These are phyloP conservation scores for chimpanzee (Pan troglodytes) DNA, from an alignment of 2,113 vertebrate genomes.

Conservation along the genomic window DNA sequence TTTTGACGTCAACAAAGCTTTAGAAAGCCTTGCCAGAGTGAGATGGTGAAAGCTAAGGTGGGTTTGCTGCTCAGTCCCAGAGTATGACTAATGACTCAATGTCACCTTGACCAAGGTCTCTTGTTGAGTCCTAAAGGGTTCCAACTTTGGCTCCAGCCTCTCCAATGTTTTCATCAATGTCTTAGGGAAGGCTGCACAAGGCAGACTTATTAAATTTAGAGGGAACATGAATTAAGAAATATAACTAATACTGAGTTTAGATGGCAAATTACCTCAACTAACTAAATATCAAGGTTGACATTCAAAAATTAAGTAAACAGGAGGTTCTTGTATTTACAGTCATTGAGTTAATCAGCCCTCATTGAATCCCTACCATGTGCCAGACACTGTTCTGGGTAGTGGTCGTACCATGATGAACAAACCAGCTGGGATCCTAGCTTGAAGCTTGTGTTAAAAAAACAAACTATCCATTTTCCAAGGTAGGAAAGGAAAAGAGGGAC, in stretches of 20 bases:
- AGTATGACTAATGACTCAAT: not conserved
- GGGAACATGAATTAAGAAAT: slow-evolving; percentile 45
- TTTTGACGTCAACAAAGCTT: slow-evolving; percentile 32
- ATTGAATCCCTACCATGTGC: not conserved
- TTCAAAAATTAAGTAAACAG: slow-evolving; percentile 59
- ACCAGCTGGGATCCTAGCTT: not conserved
- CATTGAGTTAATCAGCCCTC: not conserved
- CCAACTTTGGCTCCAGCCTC: slow-evolving; percentile 39
- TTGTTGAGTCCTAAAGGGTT: not conserved
- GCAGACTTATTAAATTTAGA: slow-evolving; percentile 61
- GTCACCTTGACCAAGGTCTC: not conserved
- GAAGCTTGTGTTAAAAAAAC: not conserved
- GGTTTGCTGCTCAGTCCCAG: not conserved
- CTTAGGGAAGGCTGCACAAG: slow-evolving; percentile 34
- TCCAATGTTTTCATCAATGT: not conserved
- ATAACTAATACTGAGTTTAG: slow-evolving; percentile 41
- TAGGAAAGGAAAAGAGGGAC: not conserved
- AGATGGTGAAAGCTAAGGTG: not conserved
- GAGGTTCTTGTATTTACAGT: not conserved
- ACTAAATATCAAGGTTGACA: slow-evolving; percentile 52
- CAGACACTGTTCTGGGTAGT: not conserved
- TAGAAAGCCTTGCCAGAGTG: not conserved
- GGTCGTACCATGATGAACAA: not conserved
- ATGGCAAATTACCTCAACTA: slow-evolving; percentile 40
- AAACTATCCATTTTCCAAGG: not conserved